Evolutionary conservation across 2,888 invertebrate genomes (phyloP), one percentile per base, ranked within the genome.

Genomic region (Chrysina gloriosa): DNA sequence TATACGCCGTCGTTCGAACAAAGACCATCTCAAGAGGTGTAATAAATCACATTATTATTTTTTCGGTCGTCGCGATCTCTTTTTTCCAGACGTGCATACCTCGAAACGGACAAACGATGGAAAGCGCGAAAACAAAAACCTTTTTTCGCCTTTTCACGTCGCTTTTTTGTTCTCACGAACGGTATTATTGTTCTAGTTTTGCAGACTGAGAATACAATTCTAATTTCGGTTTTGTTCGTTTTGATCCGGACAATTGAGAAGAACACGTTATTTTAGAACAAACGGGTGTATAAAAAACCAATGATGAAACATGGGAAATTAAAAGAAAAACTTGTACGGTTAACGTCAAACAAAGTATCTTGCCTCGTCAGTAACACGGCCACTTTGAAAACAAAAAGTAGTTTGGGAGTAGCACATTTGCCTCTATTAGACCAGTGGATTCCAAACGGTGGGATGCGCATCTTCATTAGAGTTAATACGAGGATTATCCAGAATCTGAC

Each of bases 31-130:
- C 81, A 81, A 80, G 81, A 80, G 81, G 77, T 78, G 79, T 79
- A 77, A 82, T 83, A 82, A 83, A 82, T 83, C 82, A 83, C 75
- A 77, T 75, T 76, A 77, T 78, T 79, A 79, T 77, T 77, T 74
- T 77, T 56, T 56, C 6, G n/a, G n/a, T 61, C 11, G 21, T 42
- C 19, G 27, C n/a, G 42, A 16, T 45, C 25, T 61, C 58, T 27
- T 27, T 25, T 21, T 61, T 42, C 29, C 42, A 27, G 25, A 42
- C 14, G 25, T 27, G 14, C 39, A 27, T 52, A 29, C 29, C 52
- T 31, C 29, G 19, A 56, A 42, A 58, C 39, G 58, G 14, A 58
- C 58, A 61, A 61, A 61, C 27, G 58, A 42, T 61, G 23, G 9
- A 19, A 52, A 16, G 52, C 52, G 11, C 31, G 19, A 52, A 52